Percentiles rank a stretch among this genome's conserved stretches.
Evolutionary conservation across 2,888 invertebrate species (phyloP).

Genomic region (Neoascia interrupta): DNA sequence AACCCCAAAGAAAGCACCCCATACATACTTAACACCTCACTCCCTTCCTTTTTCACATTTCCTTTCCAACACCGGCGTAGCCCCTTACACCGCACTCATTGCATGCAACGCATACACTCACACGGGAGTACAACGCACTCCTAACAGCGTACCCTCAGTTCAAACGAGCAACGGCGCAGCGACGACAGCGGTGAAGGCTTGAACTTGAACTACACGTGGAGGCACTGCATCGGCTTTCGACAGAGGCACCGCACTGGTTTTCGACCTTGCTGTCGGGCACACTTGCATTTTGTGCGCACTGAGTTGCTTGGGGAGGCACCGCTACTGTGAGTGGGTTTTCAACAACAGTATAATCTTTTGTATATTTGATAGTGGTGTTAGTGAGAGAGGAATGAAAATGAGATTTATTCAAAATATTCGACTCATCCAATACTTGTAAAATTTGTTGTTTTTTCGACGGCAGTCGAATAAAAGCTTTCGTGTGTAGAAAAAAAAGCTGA

Average conservation of each 20-base stretch:
- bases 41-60: conserved; percentile 2
- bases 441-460: conserved; percentile 20
- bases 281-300: conserved; percentile 46
- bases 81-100: conserved; percentile 36
- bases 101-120: conserved; percentile 36
- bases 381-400: conserved; percentile 19
- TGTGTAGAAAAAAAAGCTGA: conserved; percentile 56
- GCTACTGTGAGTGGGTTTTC: conserved; percentile 42
- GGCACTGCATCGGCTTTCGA: conserved; percentile 76
- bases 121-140: conserved; percentile 65
- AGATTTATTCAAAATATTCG: too few relatives aligned
- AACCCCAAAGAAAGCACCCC: conserved; percentile 41
- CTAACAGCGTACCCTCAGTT: conserved; percentile 33
- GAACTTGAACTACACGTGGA: conserved; percentile 80
- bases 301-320: conserved; percentile 25
- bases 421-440: not conserved
- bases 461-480: conserved; percentile 43
- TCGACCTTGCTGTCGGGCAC: conserved; percentile 69
- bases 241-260: conserved; percentile 75
- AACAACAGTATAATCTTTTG: conserved; percentile 16
- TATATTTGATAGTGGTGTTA: too few relatives aligned
- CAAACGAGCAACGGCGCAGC: conserved; percentile 32
- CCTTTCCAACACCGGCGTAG: conserved; percentile 23
- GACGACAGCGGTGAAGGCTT: conserved; percentile 71
- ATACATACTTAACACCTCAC: too few relatives aligned